Evolutionary conservation across 2,797 vertebrate species (phyloP).

Genomic region (Distichodus sexfasciatus): DNA sequence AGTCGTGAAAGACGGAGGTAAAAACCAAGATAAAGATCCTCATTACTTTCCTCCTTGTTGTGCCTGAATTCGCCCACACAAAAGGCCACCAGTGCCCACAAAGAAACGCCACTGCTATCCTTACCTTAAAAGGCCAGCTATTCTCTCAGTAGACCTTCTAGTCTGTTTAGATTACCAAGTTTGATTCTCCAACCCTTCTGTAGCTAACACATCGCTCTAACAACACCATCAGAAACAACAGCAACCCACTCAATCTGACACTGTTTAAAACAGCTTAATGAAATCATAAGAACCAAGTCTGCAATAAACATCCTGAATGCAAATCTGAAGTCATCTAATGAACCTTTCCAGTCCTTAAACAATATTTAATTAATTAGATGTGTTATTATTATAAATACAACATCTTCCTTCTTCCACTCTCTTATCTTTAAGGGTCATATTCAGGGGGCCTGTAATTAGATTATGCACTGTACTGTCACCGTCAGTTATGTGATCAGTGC

Average conservation of each 20-base stretch:
- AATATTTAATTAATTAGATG: neutral
- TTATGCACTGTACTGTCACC: neutral
- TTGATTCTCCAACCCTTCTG: conserved; percentile 12
- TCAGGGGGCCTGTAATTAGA: conserved; percentile 19
- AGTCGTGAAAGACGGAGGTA: neutral
- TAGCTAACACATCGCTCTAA: conserved; percentile 11
- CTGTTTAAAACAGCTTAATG: neutral
- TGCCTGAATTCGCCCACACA: conserved; percentile 13
- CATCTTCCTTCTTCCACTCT: too few relatives aligned
- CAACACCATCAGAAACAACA: neutral
- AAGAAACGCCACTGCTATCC: conserved; percentile 25
- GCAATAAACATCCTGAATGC: neutral
- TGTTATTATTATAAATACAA: too few relatives aligned
- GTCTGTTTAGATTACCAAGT: conserved; percentile 16
- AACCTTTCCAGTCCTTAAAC: too few relatives aligned
- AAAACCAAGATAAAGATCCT: conserved; percentile 1
- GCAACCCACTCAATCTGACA: conserved; percentile 3
- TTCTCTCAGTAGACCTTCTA: conserved; percentile 6
- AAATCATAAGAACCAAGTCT: conserved; percentile 3
- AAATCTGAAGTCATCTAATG: too few relatives aligned
- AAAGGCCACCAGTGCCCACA: conserved; percentile 21
- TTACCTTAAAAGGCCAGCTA: conserved; percentile 43
- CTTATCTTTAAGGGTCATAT: too few relatives aligned
- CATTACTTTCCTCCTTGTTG: conserved; percentile 2
- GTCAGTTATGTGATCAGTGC: conserved; percentile 4